Base-by-base conservation (phyloP, 2,113 vertebrate species). In the Hippocampus zosterae region DNA sequence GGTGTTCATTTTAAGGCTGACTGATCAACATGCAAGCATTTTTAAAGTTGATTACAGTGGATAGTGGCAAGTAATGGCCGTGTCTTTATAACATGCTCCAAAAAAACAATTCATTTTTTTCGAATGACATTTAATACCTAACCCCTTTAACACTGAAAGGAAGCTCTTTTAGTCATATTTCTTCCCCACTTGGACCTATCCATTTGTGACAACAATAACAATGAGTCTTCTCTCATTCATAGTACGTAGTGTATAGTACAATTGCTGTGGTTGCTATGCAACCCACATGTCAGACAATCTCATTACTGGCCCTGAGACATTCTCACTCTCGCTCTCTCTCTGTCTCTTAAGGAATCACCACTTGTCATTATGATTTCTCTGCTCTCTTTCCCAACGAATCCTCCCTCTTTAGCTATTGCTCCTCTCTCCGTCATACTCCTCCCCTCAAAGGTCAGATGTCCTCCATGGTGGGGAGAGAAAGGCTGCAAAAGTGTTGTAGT, bases 371-470 rank as follows among this genome's bases (percentile, higher is more conserved):
- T 87, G 86, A 89, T 87, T 84, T 81, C 79, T 71, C 82, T 82
- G 82, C 85, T 72, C 73, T 73, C 78, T 67, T 78, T 65, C 13
- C 67, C 74, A 70, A 44, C 79, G 57, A 72, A 80, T 85, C 85
- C 82, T 86, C 84, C 85, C 74, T 81, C 82, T 87, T 88, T 88
- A 87, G 88, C 88, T 87, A 80, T 79, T 69, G 61, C 80, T 74
- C 73, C 76, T 78, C 80, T 73, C 79, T 80, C 78, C 77, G 74
- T 71, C 82, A 70, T 80, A 69, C 84, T 81, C 81, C 80, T 84
- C 89, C 89, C 94, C 94, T 93, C 93, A 97, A 97, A 98, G 96
- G 96, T 98, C 95, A 97, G 94, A 93, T 94, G 94, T 95, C 93
- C 94, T 95, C 94, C 93, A 94, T 93, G 94, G 95, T 93, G 87